Base-by-base conservation (phyloP, 1,140 invertebrate genomes). In the Sycophaga agraensis region DNA sequence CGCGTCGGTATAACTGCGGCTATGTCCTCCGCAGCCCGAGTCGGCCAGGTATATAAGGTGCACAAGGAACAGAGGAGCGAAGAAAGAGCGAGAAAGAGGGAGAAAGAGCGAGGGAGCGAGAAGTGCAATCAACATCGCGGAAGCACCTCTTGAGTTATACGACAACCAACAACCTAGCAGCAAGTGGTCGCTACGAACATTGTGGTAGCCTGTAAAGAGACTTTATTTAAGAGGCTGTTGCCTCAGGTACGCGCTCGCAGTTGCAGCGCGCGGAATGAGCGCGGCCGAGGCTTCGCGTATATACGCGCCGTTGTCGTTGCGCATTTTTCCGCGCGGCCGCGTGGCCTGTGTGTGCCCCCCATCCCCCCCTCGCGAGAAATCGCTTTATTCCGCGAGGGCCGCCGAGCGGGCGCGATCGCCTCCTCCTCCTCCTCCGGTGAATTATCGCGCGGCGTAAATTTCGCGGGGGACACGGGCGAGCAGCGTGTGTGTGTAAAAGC, bases 91-190 rank as follows among this genome's bases (percentile, higher is more conserved):
- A 35, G 50, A n/a, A n/a, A 54, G 24, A 28, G 24, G 31, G n/a
- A 28, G 17, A 14, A 34, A 24, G 31, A 22, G 49, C 14, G 54
- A 35, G 40, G 14, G 5, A 37, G 19, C 31, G 40, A 34, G 31
- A 4, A 69, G 66, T 66, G 68, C 63, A 69, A 67, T 69, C 68
- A 67, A 67, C 65, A 67, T 65, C 63, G 58, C 57, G 55, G 65
- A 67, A 70, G 69, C 62, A 70, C 69, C 67, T 70, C 69, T 70
- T 66, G 69, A 68, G 59, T 70, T 70, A 70, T 68, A 68, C 59
- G 68, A 70, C 65, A 51, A 66, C 60, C 63, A 62, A 67, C 63
- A 64, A 66, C 14, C 62, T 24, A 64, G 62, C 66, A 64, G 66
- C 66, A 68, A 70, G 66, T 68, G 63, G 67, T 66, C 61, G 66